Percentiles rank a stretch among this genome's conserved stretches.
phyloP scores from a whole-genome alignment of 2,888 invertebrate species.

The Lampropteryx suffumata region DNA sequence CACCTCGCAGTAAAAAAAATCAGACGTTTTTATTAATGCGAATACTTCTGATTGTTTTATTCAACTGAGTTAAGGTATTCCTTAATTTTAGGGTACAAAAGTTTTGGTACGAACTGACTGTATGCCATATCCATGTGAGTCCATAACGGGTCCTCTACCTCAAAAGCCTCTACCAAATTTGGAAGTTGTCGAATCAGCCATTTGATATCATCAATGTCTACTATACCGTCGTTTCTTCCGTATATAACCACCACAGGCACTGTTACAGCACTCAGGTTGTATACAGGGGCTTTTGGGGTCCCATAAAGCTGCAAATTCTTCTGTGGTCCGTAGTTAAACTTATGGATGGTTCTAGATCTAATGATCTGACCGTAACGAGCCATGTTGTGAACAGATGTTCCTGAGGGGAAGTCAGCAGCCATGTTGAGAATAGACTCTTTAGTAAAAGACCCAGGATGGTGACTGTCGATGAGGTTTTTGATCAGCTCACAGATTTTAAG shows the following conservation, averaged over 20 bases:
- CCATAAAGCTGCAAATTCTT: conserved; percentile 55
- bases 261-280: conserved; percentile 50
- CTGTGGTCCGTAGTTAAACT: conserved; percentile 57
- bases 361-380: conserved; percentile 58
- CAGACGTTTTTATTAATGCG: too few species aligned
- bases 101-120: conserved; percentile 31
- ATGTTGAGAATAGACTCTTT: conserved; percentile 39
- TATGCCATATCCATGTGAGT: conserved; percentile 37
- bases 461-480: conserved; percentile 37
- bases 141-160: conserved; percentile 75
- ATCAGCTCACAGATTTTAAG: conserved; percentile 44
- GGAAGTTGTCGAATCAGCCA: conserved; percentile 80
- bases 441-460: conserved; percentile 52
- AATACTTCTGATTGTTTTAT: too few species aligned
- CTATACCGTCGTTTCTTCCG: conserved; percentile 80
- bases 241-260: conserved; percentile 55
- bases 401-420: conserved; percentile 56
- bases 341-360: conserved; percentile 42
- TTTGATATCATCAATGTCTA: conserved; percentile 80
- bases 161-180: conserved; percentile 77
- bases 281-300: conserved; percentile 47
- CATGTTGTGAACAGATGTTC: conserved; percentile 56
- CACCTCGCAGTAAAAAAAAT: too few species aligned
- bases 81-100: conserved; percentile 56
- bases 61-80: conserved; percentile 54